Evolutionary conservation across 2,888 invertebrate species (phyloP).

Genomic region (Congeria kusceri): DNA sequence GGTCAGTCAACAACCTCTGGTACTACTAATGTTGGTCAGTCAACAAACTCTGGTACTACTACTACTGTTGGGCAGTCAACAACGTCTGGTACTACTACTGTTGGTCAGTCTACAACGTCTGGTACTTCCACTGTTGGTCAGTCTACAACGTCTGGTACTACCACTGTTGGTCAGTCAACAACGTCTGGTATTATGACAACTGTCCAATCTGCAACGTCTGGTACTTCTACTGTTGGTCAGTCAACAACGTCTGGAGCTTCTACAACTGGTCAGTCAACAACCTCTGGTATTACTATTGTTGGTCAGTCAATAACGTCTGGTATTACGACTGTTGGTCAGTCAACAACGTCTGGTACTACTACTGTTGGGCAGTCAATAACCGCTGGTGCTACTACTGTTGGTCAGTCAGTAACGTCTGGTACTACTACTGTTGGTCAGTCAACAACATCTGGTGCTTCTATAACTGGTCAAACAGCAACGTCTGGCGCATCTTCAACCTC

Average conservation of each 20-base stretch:
- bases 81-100: no score
- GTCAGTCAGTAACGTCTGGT: not conserved
- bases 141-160: not conserved
- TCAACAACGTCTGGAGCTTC: not conserved
- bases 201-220: not conserved
- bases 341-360: not conserved
- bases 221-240: not conserved
- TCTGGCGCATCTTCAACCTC: no score
- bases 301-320: not conserved
- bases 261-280: not conserved
- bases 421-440: not conserved
- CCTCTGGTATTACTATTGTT: no score
- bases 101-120: no score
- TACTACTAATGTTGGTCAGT: not conserved
- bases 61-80: not conserved
- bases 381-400: no score
- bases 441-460: not conserved
- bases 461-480: not conserved
- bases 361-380: constrained; percentile 1
- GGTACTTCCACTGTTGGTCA: not conserved
- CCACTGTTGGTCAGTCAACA: constrained; percentile 4
- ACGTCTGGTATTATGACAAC: no score
- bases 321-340: not conserved
- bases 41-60: not conserved
- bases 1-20: not conserved